These are phyloP conservation scores for Oncorhynchus keta DNA, from an alignment of 2,113 vertebrate genomes.

Conservation along the genomic window DNA sequence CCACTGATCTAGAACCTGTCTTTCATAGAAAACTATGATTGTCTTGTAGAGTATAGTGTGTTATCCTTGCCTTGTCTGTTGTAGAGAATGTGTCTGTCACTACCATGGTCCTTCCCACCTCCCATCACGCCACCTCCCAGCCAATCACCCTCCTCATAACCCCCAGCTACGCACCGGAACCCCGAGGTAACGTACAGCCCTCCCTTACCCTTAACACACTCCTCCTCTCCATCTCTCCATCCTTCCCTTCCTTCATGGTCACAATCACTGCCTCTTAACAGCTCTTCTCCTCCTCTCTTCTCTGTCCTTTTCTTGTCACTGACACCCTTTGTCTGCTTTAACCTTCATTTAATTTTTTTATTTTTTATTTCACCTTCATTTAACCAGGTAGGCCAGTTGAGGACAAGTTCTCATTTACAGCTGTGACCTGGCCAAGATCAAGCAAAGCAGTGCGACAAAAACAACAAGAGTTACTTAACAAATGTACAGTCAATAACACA, in stretches of 20 bases:
- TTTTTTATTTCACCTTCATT: too few species aligned
- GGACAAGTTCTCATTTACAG: too few species aligned
- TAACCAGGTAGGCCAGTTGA: too few species aligned
- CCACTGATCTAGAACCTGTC: neutral
- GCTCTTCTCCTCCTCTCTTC: neutral
- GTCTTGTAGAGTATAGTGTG: constrained; percentile 38
- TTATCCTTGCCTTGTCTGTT: constrained; percentile 64
- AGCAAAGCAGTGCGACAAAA: too few species aligned
- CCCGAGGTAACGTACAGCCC: constrained; percentile 59
- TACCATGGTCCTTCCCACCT: constrained; percentile 56
- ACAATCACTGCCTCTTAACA: neutral
- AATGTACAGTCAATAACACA: too few species aligned
- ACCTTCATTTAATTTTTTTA: constrained; percentile 38
- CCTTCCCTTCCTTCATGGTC: neutral
- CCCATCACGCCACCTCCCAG: constrained; percentile 54
- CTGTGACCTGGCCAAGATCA: too few species aligned
- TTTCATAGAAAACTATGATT: constrained; percentile 7
- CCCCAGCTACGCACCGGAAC: constrained; percentile 25
- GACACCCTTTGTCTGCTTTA: constrained; percentile 21
- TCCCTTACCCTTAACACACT: neutral
- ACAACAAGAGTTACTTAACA: too few species aligned
- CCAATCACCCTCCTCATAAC: constrained; percentile 50
- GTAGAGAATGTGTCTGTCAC: constrained; percentile 72
- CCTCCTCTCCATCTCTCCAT: constrained; percentile 32
- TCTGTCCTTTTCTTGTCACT: neutral